Base-by-base conservation (phyloP, 2,113 vertebrate genomes). In the Leptocoma aspasia region DNA sequence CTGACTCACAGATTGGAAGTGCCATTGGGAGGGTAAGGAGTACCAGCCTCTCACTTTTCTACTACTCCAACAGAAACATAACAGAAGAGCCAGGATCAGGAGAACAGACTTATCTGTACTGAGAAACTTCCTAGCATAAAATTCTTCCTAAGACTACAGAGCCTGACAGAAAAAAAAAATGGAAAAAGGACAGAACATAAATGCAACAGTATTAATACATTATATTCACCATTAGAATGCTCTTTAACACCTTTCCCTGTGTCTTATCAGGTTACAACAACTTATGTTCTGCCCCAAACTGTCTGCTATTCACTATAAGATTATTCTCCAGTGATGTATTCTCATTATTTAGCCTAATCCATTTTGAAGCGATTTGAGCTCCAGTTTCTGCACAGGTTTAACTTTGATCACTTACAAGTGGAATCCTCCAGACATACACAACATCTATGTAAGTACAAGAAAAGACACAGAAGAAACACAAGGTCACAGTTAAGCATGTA, bases 371-470 rank as follows among this genome's bases (percentile, higher is more conserved):
- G 92, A 90, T 95, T 94, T 93, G 75, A 94, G 92, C 52, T 92
- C 56, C 78, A 39, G 68, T 93, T 94, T 88, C 93, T 96, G 72
- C 82, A 88, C 82, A 82, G 11, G 1, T 93, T 93, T 92, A 91
- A 86, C 92, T 96, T 93, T 97, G 93, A 97, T 97, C 95, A 90
- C 79, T 92, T 96, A 73, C 41, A 85, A 96, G 82, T 41, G 31
- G 92, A 96, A 96, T 96, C 94, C 95, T 96, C 64, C 71, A 83
- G 92, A 92, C 14, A 56, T 83, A 91, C 60, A 95, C 90, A 95
- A 56, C 85, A 90, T 75, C 90, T 83, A 13, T 73, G 88, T 78
- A 94, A 90, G 85, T 95, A 94, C 79, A 94, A 95, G 50, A 88
- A 95, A 93, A 96, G 88, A 91, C 88, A 83, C 56, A 93, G 68